Evolutionary conservation across 30 jellyfish, hydroid and myxozoan species (phyloP), one percentile per base, ranked within the genome.

Genomic region (Aurelia aurita): DNA sequence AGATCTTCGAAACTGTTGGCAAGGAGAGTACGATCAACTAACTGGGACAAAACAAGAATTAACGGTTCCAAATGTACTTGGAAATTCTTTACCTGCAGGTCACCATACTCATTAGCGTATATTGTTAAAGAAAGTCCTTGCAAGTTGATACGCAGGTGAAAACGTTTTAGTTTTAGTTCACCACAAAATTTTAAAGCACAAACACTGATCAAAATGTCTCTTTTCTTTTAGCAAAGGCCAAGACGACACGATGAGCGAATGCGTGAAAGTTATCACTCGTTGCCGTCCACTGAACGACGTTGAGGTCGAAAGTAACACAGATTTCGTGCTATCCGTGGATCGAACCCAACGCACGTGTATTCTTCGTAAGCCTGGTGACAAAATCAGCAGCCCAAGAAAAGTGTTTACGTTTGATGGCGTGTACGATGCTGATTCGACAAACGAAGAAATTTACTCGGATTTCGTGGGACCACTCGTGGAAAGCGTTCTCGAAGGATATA

Each of bases 271-370:
- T 14, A 72, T 94, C 59, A 97, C 88, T 27, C 89, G 99, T 0
- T 94, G 99, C 64, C 97, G 99, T 0, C 99, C 99, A 23, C 86
- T 94, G 19, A 94, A 88, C 69, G 99, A 88, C 28, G 70, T 85
- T 47, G 97, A 88, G 72, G 82, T 88, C 13, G 91, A 68, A 31
- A 79, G 51, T 55, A 72, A 72, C 74, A 80, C 93, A 12, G 97
- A 79, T 18, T 31, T 87, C 29, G 97, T 93, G 5, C 79, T 93
- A 0, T 79, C 97, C 21, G 98, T 93, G 46, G 98, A 93, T 80
- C 97, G 94, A n/a, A 58, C 45, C 26, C 97, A 89, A 65, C 51
- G 90, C 60, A 97, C 94, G 68, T 80, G 96, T 88, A 89, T 89
- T 66, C 62, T 94, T 53, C 79, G 96, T 43, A 92, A 84, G 28